phyloP scores from a whole-genome alignment of 2,888 invertebrate species.

The Hermaeophaga mercurialis region DNA sequence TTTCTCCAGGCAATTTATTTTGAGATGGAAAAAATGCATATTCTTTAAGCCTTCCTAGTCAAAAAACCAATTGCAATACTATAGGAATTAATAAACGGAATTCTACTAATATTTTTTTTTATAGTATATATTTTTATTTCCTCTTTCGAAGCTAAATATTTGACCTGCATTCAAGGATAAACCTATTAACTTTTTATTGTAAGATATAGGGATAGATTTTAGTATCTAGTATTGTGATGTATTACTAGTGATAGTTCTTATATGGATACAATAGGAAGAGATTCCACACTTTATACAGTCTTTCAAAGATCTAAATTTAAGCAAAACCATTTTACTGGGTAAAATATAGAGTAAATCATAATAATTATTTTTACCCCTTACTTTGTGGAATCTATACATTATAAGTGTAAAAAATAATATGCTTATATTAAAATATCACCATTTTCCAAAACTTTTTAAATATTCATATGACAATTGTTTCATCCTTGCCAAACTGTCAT shows the following conservation, averaged over 20 bases:
- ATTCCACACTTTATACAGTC: background rate
- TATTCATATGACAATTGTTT: no score
- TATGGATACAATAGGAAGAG: slow-evolving; percentile 36
- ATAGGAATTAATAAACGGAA: slow-evolving; percentile 36
- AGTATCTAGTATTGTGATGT: slow-evolving; percentile 49
- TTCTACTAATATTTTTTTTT: slow-evolving; percentile 38
- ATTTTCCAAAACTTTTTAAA: no score
- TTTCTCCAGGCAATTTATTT: background rate
- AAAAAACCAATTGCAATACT: slow-evolving; percentile 10
- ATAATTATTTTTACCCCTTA: no score
- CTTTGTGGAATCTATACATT: no score
- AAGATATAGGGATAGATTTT: slow-evolving; percentile 46
- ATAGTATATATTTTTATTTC: slow-evolving; percentile 10
- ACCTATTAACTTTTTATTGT: slow-evolving; percentile 40
- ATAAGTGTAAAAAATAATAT: no score
- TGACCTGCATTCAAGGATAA: slow-evolving; percentile 47
- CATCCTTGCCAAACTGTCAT: no score
- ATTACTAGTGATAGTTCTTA: slow-evolving; percentile 42
- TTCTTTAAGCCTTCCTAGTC: slow-evolving; percentile 32
- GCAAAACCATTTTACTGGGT: background rate
- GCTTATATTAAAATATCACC: no score
- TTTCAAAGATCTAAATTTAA: background rate
- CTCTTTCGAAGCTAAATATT: slow-evolving; percentile 46
- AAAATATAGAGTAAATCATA: no score
- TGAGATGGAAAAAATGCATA: slow-evolving; percentile 32